Evolutionary conservation across 2,113 vertebrate species (phyloP).

Genomic region (Hippoglossus stenolepis): DNA sequence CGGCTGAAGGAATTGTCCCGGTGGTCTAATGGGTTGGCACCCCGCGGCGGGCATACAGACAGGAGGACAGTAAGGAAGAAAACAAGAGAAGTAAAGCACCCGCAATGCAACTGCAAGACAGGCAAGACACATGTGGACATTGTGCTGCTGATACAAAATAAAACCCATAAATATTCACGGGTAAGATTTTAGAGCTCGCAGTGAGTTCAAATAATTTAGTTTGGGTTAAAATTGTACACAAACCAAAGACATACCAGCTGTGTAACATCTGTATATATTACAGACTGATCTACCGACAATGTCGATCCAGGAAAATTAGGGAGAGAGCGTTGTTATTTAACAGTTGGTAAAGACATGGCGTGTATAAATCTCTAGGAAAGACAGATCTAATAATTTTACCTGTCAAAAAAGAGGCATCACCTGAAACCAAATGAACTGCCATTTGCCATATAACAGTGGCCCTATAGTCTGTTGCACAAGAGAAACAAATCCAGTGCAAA

Average conservation of each 20-base stretch:
- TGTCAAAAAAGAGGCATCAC: too few species aligned
- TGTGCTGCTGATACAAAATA: background rate
- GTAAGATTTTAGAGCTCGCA: too few species aligned
- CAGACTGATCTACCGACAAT: background rate
- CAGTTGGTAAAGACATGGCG: background rate
- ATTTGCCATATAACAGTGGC: too few species aligned
- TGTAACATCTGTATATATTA: background rate
- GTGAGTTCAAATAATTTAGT: background rate
- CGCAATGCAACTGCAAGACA: slow-evolving; percentile 19
- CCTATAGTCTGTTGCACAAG: too few species aligned
- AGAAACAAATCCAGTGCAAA: background rate
- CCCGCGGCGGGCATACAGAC: slow-evolving; percentile 85
- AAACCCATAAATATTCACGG: too few species aligned
- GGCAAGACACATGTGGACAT: background rate
- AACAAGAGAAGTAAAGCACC: slow-evolving; percentile 83
- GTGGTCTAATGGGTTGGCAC: slow-evolving; percentile 90
- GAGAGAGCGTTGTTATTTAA: background rate
- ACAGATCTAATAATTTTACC: background rate
- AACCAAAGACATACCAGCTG: background rate
- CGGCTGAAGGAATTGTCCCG: slow-evolving; percentile 99
- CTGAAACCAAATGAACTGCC: too few species aligned
- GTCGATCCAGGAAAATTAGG: background rate
- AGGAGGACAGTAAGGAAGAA: slow-evolving; percentile 83
- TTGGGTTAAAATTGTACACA: background rate
- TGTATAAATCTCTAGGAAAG: background rate